Evolutionary conservation across 2,888 invertebrate species (phyloP), one percentile per base, ranked within the genome.

Genomic region (Thera obeliscata): DNA sequence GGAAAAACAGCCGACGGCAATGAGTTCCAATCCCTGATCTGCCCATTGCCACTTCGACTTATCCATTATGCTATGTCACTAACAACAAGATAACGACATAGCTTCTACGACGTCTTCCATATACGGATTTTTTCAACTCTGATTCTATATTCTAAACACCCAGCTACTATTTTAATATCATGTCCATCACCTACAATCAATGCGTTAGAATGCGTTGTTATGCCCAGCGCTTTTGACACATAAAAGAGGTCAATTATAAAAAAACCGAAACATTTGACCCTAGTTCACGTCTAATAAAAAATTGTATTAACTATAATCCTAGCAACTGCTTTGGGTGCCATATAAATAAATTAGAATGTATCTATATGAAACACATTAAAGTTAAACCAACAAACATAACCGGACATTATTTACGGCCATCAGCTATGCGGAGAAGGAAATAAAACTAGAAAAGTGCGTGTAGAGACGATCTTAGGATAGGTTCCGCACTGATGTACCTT

Each of bases 301-400:
- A 76, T 78, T 76, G 75, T 79, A 81, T 76, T 61, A 71, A 70
- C 66, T 60, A 68, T 74, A 72, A 78, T 79, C 75, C 77, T 66
- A 65, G 66, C 70, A 76, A 76, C 76, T 78, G 77, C 75, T 79
- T 74, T 79, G 77, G 79, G 79, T 79, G 80, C 79, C 80, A 80
- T 80, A 83, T 70, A 85, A 82, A 88, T 88, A 89, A 89, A 87
- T 87, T 86, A 82, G 82, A 86, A 84, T 87, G 86, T 87, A 87
- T 88, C 86, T 88, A 86, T 85, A 88, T 83, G 86, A 87, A 87
- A 87, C 83, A 82, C 84, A 82, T 87, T 86, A 86, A 84, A 80
- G 80, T 85, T 86, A 89, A 90, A 91, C 90, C 88, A 92, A 91
- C 90, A 91, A 88, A 89, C 80, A 87, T 87, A 89, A 89, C 84